Conservation (phyloP, 1,140 invertebrate genomes). For the Trachymyrmex cornetzi region DNA sequence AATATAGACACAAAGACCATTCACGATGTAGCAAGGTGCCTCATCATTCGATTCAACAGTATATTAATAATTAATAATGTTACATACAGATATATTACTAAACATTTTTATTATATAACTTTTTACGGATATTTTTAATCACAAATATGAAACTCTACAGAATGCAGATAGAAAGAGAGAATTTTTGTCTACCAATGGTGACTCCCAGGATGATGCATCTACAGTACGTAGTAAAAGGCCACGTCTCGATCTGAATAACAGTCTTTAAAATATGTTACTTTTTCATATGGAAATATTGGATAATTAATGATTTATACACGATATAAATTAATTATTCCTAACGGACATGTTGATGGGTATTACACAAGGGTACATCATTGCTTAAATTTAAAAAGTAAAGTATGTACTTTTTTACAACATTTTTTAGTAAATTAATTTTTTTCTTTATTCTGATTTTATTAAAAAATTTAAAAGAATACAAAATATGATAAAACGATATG, state of each 20-base stretch:
- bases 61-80: background rate
- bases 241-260: slow-evolving; percentile 82
- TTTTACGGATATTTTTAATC: slow-evolving; percentile 31
- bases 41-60: background rate
- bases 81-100: background rate
- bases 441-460: background rate
- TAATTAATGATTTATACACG: slow-evolving; percentile 35
- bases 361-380: background rate
- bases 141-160: slow-evolving; percentile 67
- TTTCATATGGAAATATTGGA: slow-evolving; percentile 46
- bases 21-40: background rate
- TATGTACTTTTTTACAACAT: background rate
- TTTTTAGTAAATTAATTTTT: background rate
- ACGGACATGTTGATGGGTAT: background rate
- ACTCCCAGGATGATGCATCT: slow-evolving; percentile 82
- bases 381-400: slow-evolving; percentile 5
- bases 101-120: background rate
- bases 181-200: slow-evolving; percentile 81
- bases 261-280: slow-evolving; percentile 76
- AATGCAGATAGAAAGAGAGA: slow-evolving; percentile 85
- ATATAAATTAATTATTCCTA: slow-evolving; percentile 2
- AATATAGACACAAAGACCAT: background rate
- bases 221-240: slow-evolving; percentile 84
- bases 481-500: background rate
- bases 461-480: background rate